phyloP scores from a whole-genome alignment of 1,140 invertebrate species.

The Notospermus geniculatus region DNA sequence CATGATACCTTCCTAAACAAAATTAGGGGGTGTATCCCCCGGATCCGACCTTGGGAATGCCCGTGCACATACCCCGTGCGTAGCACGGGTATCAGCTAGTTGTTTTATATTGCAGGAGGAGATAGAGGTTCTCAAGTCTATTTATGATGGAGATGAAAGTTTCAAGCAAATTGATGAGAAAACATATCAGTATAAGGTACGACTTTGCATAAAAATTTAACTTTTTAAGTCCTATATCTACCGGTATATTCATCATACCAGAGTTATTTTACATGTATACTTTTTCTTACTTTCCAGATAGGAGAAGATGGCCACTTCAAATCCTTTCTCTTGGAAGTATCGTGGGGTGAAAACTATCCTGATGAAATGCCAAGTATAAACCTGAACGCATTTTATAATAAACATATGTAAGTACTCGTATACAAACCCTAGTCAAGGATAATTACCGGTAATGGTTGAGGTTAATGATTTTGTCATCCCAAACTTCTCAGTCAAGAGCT shows the following conservation, averaged over 20 bases:
- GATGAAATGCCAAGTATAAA: constrained; percentile 76
- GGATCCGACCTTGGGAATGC: no score
- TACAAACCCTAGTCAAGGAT: no score
- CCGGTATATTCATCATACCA: no score
- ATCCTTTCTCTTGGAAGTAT: constrained; percentile 83
- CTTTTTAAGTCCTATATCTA: no score
- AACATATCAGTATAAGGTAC: constrained; percentile 88
- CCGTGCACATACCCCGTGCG: no score
- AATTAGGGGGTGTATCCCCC: no score
- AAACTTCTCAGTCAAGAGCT: no score
- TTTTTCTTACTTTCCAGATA: constrained; percentile 69
- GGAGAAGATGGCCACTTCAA: constrained; percentile 75
- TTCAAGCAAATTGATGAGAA: constrained; percentile 78
- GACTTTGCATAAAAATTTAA: not conserved
- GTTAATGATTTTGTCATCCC: no score
- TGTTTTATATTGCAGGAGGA: constrained; percentile 69
- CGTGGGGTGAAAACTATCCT: constrained; percentile 83
- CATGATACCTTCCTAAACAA: no score
- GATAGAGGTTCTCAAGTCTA: constrained; percentile 84
- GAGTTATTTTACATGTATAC: constrained; percentile 19
- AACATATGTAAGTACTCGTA: constrained; percentile 76
- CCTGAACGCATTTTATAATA: constrained; percentile 91
- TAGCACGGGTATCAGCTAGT: no score
- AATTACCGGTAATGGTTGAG: no score
- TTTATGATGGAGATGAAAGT: constrained; percentile 87